Evolutionary conservation across 2,888 invertebrate genomes (phyloP), one percentile per base, ranked within the genome.

Genomic region (Eudemis profundana): DNA sequence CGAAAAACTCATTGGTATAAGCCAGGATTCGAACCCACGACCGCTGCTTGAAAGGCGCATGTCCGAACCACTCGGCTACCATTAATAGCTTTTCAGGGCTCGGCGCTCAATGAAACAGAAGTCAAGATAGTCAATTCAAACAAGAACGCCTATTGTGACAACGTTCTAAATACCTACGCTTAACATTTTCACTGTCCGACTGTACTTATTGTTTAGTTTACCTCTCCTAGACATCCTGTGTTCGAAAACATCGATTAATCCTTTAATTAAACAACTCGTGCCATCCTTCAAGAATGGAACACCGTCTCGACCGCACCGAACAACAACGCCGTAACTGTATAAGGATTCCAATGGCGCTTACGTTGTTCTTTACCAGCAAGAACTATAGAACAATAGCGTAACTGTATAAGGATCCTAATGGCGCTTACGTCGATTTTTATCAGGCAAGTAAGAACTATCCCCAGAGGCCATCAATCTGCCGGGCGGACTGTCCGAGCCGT

Each of bases 201-300:
- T 46, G 23, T 1, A 23, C n/a, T n/a, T n/a, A n/a, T 40, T 14
- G 15, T 23, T n/a, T 38, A 49, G 10, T 38, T 8, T 1, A 8
- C 23, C 54, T 1, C 27, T 27, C 40, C 14, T 19, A 14, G 15
- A 56, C 42, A 56, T 56, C 54, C 54, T 8, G 56, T 17, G 19
- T 47, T 49, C 12, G 19, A 46, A 33, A 33, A 57, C 15, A 50
- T 36, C 64, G 42, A 57, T 51, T 42, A 21, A 53, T 44, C 65
- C 65, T 59, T 64, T 60, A 65, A 65, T 65, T 65, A 60, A 65
- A 65, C 60, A 65, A 65, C 29, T 65, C 60, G 46, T 36, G 46
- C 15, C 27, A 47, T 40, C 49, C 54, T 56, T 29, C 46, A 57
- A 21, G 38, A 50, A 19, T 49, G 19, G 46, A 54, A 33, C 63